Base-by-base conservation (phyloP, 2,797 vertebrate species). In the Chiroxiphia lanceolata region DNA sequence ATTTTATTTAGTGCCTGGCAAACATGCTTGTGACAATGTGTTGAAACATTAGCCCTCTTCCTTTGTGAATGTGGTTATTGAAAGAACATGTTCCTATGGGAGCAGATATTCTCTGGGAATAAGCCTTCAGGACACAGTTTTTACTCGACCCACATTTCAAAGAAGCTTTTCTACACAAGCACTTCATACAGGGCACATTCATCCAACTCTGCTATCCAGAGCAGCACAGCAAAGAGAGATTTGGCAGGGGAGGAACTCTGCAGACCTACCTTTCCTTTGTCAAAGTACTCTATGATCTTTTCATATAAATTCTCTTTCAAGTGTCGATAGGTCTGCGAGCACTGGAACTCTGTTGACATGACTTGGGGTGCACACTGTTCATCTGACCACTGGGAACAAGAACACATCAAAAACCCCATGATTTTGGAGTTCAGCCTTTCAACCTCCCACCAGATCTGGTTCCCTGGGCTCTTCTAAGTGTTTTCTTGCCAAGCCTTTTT, bases 251-350 rank as follows among this genome's bases (percentile, higher is more conserved):
- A 50, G 67, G 20, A 83, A 23, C 40, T 67, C 63, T 23, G 13
- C 86, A 89, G 44, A 44, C 77, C 82, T 94, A 99, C 99, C 99
- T 99, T 99, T 97, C 99, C 99, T 98, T 99, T 99, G 98, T 99
- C 99, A 79, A 99, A 99, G 98, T 99, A 99, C 90, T 99, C 98
- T 92, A 99, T 99, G 97, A 99, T 99, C 97, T 98, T 99, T 94
- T 99, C 98, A 25, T 99, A 99, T 60, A 99, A 98, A 0, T 97
- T 98, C 96, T 99, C 99, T 96, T 99, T 99, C 92, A 99, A 98
- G 95, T 99, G 99, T 17, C 99, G 98, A 78, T 99, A 99, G 3
- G 99, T 99, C 97, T 99, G 99, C 5, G 98, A 98, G 87, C 98
- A 97, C 77, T 98, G 98, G 95, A 98, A 98, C 96, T 99, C 99